phyloP scores from a whole-genome alignment of 2,113 vertebrate species.

The Mystacornis crossleyi region DNA sequence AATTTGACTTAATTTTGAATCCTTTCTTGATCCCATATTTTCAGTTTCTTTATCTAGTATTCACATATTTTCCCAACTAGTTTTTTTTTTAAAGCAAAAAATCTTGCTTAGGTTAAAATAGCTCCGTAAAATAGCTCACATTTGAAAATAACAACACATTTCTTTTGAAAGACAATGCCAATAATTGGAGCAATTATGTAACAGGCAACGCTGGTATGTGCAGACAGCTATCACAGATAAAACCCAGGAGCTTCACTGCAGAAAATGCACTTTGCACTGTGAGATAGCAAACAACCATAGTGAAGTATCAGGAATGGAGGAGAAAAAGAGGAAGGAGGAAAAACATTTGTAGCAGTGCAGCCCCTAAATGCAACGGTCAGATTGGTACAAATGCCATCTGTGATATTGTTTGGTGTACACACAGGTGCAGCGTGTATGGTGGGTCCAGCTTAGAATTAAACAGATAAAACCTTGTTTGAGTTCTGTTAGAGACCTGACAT shows the following conservation, averaged over 20 bases:
- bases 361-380: not conserved
- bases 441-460: not conserved
- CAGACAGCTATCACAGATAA: not conserved
- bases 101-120: not conserved
- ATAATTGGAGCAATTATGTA: not conserved
- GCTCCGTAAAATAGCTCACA: not conserved
- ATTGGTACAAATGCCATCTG: not conserved
- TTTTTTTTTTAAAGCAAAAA: not conserved
- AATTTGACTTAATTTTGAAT: slow-evolving; percentile 2
- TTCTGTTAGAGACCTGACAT: not conserved
- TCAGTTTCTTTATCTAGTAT: not conserved
- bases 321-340: not conserved
- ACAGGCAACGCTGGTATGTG: not conserved
- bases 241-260: not conserved
- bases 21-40: not conserved
- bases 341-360: not conserved
- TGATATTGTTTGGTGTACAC: not conserved
- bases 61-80: not conserved
- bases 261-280: not conserved
- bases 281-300: not conserved
- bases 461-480: not conserved
- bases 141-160: not conserved
- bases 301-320: not conserved
- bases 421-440: not conserved
- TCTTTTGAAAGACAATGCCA: not conserved